Conservation (phyloP, 2,888 invertebrate species). For the Branchellion lobata region DNA sequence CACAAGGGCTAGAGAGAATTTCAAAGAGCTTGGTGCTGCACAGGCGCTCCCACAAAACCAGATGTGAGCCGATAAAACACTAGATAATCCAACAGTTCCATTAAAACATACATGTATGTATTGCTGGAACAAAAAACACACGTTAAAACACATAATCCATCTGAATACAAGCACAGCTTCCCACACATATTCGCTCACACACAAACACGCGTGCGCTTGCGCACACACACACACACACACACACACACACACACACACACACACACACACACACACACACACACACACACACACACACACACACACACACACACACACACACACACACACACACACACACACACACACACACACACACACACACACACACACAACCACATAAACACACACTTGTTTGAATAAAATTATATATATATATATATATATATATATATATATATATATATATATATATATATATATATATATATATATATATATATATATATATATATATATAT, state of each 20-base stretch:
- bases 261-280: slow-evolving; percentile 29
- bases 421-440: background rate
- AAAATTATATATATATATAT: slow-evolving; percentile 14
- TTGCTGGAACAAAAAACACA: too few species aligned
- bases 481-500: background rate
- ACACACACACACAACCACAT: slow-evolving; percentile 13
- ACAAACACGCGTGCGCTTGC: background rate
- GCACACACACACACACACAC: slow-evolving; percentile 12
- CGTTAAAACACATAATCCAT: too few species aligned
- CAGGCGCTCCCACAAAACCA: too few species aligned
- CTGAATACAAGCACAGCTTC: too few species aligned
- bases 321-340: slow-evolving; percentile 20
- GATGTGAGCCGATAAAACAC: too few species aligned
- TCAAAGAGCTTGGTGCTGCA: too few species aligned
- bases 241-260: slow-evolving; percentile 17
- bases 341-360: slow-evolving; percentile 25
- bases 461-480: slow-evolving; percentile 6
- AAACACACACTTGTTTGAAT: background rate
- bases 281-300: slow-evolving; percentile 20
- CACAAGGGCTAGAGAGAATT: too few species aligned
- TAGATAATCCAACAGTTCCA: too few species aligned
- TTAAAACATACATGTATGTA: too few species aligned
- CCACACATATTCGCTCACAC: slow-evolving; percentile 5
- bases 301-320: slow-evolving; percentile 18
- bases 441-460: background rate